These are phyloP conservation scores for Drosophila hydei DNA, from an alignment of 1,140 invertebrate genomes.

Conservation along the genomic window DNA sequence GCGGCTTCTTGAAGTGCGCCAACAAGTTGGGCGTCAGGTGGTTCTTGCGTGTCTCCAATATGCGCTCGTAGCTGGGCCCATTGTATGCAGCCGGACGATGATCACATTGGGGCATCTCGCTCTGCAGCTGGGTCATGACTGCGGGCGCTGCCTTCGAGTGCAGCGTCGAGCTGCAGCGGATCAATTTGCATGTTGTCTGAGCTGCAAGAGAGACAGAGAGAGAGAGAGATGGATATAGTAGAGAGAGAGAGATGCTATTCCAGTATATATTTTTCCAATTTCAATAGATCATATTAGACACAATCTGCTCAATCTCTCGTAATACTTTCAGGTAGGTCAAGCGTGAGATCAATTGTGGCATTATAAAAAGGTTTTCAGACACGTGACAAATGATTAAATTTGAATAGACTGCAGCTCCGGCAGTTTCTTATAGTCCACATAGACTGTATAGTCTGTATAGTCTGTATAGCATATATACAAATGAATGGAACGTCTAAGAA, in stretches of 20 bases:
- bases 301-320: not conserved
- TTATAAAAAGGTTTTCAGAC: not conserved
- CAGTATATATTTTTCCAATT: no score
- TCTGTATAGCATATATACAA: not conserved
- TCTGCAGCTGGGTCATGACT: conserved; percentile 27
- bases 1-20: conserved; percentile 92
- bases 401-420: not conserved
- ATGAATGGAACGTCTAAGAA: conserved; percentile 2
- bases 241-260: no score
- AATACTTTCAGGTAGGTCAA: conserved; percentile 28
- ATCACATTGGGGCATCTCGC: conserved; percentile 64
- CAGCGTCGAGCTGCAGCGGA: conserved; percentile 41
- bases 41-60: conserved; percentile 85
- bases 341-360: conserved; percentile 11
- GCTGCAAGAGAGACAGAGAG: conserved; percentile 30
- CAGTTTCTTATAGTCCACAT: not conserved
- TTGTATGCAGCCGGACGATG: conserved; percentile 70
- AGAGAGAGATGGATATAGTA: not conserved
- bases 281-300: not conserved
- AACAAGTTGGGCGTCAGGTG: conserved; percentile 90
- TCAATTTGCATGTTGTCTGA: conserved; percentile 14
- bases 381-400: conserved; percentile 21
- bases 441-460: not conserved
- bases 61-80: conserved; percentile 87
- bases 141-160: conserved; percentile 62